phyloP scores from a whole-genome alignment of 2,797 vertebrate species.

The Pseudocheirus occidentalis region DNA sequence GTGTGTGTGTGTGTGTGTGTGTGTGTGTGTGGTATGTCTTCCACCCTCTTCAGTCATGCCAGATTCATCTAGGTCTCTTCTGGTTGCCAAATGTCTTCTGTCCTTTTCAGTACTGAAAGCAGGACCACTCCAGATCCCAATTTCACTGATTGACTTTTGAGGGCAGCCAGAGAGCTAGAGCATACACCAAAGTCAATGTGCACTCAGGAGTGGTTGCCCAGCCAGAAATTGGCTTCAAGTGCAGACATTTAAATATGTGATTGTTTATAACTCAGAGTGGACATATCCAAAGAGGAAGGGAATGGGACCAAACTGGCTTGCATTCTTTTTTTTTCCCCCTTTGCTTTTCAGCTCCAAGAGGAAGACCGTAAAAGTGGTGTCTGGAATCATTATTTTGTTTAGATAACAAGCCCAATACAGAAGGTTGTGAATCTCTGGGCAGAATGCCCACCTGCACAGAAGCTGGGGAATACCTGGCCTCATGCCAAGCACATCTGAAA shows the following conservation, averaged over 20 bases:
- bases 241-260: not conserved
- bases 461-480: not conserved
- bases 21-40: not conserved
- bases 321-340: not conserved
- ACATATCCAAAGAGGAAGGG: not conserved
- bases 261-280: not conserved
- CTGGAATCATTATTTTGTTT: not conserved
- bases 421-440: conserved; percentile 39
- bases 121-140: not conserved
- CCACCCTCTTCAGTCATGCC: not conserved
- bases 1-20: not conserved
- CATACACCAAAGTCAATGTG: not conserved
- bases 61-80: not conserved
- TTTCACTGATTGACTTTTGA: not conserved
- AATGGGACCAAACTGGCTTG: not conserved
- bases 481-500: not conserved
- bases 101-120: not conserved
- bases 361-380: not conserved
- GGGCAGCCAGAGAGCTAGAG: not conserved
- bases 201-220: not conserved
- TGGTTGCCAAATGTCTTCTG: not conserved
- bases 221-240: not conserved
- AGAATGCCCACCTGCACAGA: not conserved
- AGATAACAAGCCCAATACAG: not conserved
- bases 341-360: not conserved